phyloP scores from a whole-genome alignment of 2,797 vertebrate genomes.

The Sebastes flavidus region DNA sequence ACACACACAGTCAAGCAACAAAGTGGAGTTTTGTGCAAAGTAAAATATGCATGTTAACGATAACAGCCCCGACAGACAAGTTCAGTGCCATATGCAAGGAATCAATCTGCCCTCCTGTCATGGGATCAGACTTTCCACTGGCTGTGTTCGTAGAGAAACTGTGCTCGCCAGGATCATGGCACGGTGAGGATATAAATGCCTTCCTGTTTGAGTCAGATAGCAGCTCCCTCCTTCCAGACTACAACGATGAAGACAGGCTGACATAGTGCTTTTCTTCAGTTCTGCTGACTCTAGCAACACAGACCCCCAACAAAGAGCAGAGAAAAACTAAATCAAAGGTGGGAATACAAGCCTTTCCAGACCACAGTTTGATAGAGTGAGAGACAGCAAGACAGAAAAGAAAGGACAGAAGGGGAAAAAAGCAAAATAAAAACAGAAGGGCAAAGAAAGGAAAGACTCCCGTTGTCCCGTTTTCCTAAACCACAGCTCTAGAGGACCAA shows the following conservation, averaged over 20 bases:
- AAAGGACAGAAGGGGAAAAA: neutral
- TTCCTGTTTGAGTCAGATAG: slow-evolving; percentile 77
- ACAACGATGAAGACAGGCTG: slow-evolving; percentile 42
- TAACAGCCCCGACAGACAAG: slow-evolving; percentile 33
- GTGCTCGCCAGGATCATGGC: slow-evolving; percentile 56
- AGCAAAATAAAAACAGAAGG: slow-evolving; percentile 58
- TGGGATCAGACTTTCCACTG: slow-evolving; percentile 73
- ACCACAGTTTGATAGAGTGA: slow-evolving; percentile 56
- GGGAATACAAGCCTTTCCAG: slow-evolving; percentile 37
- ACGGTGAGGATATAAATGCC: slow-evolving; percentile 78
- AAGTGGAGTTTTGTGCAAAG: slow-evolving; percentile 36
- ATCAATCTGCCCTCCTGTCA: slow-evolving; percentile 64
- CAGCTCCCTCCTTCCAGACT: slow-evolving; percentile 48
- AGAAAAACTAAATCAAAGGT: slow-evolving; percentile 61
- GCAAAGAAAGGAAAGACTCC: slow-evolving; percentile 65
- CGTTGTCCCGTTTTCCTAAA: slow-evolving; percentile 74
- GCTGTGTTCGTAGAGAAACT: slow-evolving; percentile 40
- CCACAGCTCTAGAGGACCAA: slow-evolving; percentile 57
- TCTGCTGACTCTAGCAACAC: slow-evolving; percentile 67
- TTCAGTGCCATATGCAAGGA: slow-evolving; percentile 56
- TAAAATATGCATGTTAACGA: slow-evolving; percentile 42
- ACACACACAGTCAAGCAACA: slow-evolving; percentile 3
- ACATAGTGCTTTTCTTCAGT: slow-evolving; percentile 43
- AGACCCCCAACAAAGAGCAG: slow-evolving; percentile 43
- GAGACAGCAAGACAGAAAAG: slow-evolving; percentile 25